Percentiles rank a stretch among this genome's conserved stretches.
Evolutionary conservation across 2,888 invertebrate genomes (phyloP).

Genomic region (Phortica okadai): DNA sequence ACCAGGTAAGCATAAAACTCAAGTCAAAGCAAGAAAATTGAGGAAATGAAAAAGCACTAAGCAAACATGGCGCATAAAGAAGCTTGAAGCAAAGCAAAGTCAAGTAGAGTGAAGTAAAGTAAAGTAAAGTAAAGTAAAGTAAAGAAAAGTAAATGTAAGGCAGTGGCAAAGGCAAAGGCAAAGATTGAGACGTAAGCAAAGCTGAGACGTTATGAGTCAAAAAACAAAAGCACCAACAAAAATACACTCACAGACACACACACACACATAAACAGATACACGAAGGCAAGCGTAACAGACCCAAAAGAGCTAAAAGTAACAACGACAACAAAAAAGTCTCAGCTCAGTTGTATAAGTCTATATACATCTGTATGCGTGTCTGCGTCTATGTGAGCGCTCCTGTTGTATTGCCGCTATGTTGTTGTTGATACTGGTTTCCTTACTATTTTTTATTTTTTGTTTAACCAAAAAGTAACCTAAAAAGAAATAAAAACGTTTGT

Average conservation of each 20-base stretch:
- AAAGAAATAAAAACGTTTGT: background rate
- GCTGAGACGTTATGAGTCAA: slow-evolving; percentile 19
- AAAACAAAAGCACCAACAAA: slow-evolving; percentile 18
- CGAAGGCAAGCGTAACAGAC: background rate
- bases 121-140: background rate
- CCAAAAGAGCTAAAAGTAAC: slow-evolving; percentile 21
- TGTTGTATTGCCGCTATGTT: slow-evolving; percentile 1
- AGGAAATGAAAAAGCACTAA: background rate
- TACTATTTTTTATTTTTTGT: background rate
- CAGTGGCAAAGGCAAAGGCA: background rate
- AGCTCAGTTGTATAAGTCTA: background rate
- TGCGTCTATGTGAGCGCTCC: slow-evolving; percentile 24
- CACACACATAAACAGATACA: background rate
- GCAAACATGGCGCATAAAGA: background rate
- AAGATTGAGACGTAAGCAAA: background rate
- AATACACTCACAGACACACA: background rate
- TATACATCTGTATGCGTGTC: background rate
- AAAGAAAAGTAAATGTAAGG: background rate
- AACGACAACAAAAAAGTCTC: background rate
- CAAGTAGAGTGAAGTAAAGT: background rate
- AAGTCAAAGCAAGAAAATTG: background rate
- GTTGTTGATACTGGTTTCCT: background rate
- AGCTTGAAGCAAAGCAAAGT: background rate
- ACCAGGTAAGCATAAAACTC: background rate
- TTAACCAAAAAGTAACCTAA: no score